Conservation (phyloP, 2,888 invertebrate genomes). For the Thereva nobilitata region DNA sequence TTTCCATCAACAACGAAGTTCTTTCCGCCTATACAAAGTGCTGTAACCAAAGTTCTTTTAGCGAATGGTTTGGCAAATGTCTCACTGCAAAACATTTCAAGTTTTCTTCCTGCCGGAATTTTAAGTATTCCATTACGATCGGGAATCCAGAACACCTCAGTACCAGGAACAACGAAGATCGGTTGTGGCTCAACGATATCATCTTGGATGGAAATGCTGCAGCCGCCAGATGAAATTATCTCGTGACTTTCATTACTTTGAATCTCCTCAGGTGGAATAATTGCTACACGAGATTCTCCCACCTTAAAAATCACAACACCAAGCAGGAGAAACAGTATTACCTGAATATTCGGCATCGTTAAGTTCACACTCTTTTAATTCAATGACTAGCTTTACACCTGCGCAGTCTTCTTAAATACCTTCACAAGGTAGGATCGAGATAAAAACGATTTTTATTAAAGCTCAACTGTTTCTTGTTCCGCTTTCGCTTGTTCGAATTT, state of each 20-base stretch:
- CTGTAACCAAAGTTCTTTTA: slow-evolving; percentile 45
- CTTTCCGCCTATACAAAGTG: slow-evolving; percentile 48
- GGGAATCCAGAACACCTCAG: slow-evolving; percentile 49
- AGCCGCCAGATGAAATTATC: background rate
- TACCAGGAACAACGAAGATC: slow-evolving; percentile 60
- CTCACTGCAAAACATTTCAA: slow-evolving; percentile 51
- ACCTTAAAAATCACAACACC: too few relatives aligned
- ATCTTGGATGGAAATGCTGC: slow-evolving; percentile 10
- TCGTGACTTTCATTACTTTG: background rate
- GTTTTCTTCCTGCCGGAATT: slow-evolving; percentile 47
- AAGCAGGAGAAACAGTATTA: too few relatives aligned
- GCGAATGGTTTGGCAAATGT: slow-evolving; percentile 42
- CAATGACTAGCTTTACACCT: background rate
- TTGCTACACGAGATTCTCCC: background rate
- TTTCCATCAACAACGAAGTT: slow-evolving; percentile 45
- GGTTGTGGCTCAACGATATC: slow-evolving; percentile 61
- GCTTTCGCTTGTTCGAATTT: background rate
- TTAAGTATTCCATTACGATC: slow-evolving; percentile 47
- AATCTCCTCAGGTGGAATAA: background rate
- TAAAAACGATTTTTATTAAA: background rate
- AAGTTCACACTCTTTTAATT: background rate
- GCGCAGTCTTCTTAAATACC: slow-evolving; percentile 29
- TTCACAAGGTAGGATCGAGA: slow-evolving; percentile 24
- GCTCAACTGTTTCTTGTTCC: slow-evolving; percentile 3
- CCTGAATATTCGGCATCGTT: background rate